These are phyloP conservation scores for Cheirogaleus major DNA, from an alignment of 2,797 vertebrate genomes.

Conservation along the genomic window DNA sequence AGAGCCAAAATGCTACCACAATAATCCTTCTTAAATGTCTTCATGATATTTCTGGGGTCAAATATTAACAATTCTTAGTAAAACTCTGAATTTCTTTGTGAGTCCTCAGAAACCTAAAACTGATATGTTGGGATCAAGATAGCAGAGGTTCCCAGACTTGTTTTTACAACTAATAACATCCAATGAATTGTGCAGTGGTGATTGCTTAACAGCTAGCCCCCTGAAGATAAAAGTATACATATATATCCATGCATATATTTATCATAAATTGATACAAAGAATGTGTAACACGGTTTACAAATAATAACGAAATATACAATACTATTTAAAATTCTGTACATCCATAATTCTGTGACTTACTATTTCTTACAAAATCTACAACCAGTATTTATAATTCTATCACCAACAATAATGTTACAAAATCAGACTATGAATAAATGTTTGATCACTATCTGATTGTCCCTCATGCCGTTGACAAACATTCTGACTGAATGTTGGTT, in stretches of 20 bases:
- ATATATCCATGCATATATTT: background rate
- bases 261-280: background rate
- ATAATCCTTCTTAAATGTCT: background rate
- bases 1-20: conserved; percentile 42
- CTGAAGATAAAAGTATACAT: background rate
- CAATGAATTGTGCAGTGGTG: background rate
- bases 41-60: conserved; percentile 19
- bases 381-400: background rate
- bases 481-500: background rate
- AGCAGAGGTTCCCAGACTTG: background rate
- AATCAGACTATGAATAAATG: background rate
- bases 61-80: background rate
- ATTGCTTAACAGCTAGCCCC: background rate
- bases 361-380: background rate
- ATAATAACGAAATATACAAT: background rate
- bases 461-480: background rate
- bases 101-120: background rate
- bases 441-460: background rate
- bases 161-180: background rate
- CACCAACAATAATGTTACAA: background rate
- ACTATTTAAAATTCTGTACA: background rate
- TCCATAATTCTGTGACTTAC: background rate
- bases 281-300: background rate
- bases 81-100: background rate
- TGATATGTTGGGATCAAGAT: background rate